These are phyloP conservation scores for Drosophila arizonae DNA, from an alignment of 1,140 invertebrate species.

Conservation along the genomic window DNA sequence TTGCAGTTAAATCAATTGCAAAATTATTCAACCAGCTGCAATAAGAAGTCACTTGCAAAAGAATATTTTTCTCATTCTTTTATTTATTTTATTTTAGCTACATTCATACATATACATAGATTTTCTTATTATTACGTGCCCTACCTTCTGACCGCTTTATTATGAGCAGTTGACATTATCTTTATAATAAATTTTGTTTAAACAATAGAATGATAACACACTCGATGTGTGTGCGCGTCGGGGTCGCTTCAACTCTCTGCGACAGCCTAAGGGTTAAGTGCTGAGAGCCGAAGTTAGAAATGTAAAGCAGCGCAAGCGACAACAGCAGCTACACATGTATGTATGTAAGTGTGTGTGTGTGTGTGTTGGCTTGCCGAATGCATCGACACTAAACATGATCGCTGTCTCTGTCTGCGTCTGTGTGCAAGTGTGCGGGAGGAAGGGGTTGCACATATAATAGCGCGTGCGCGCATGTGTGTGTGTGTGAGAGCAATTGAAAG, in stretches of 20 bases:
- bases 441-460: slow-evolving; percentile 11
- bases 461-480: slow-evolving; percentile 16
- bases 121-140: neutral
- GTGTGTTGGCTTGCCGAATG: slow-evolving; percentile 14
- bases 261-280: slow-evolving; percentile 45
- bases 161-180: slow-evolving; percentile 23
- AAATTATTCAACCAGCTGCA: too few species aligned
- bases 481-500: slow-evolving; percentile 9
- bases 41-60: too few species aligned
- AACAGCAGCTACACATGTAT: slow-evolving; percentile 1
- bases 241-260: neutral
- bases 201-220: slow-evolving; percentile 28
- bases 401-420: slow-evolving; percentile 27
- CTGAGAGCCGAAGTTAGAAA: slow-evolving; percentile 17
- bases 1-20: too few species aligned
- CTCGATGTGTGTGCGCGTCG: neutral
- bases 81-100: too few species aligned
- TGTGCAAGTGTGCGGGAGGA: slow-evolving; percentile 4
- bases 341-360: neutral
- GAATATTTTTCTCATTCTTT: too few species aligned
- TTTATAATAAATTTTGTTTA: slow-evolving; percentile 28
- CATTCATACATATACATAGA: too few species aligned
- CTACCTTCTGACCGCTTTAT: neutral
- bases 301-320: neutral
- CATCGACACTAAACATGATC: slow-evolving; percentile 22